Evolutionary conservation across 1,140 invertebrate species (phyloP), one percentile per base, ranked within the genome.

Genomic region (Drosophila ficusphila): DNA sequence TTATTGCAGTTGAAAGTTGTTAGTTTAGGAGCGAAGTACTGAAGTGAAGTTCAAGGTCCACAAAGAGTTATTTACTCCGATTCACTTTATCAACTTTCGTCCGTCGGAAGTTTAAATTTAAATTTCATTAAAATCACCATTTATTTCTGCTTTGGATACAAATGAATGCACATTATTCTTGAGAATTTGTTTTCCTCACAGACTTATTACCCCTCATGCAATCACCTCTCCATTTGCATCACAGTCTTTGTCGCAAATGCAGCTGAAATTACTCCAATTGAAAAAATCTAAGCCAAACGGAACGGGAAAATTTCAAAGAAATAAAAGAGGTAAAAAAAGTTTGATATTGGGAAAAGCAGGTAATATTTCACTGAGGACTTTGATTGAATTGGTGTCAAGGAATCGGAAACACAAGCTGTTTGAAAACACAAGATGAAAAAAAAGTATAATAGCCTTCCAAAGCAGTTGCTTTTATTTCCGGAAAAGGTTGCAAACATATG

Each of bases 191-290:
- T 8, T 18, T 12, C n/a, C 23, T 27, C 11, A 8, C 12, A 8
- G 12, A 18, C 14, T 29, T 67, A 47, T 52, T 33, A 27, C 42
- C 27, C 7, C 25, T 16, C 18, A 1, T 1, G 2, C 42, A 49
- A 6, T 31, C 16, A 19, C 18, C 31, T 4, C 9, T 23, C n/a
- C 33, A 47, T 34, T 18, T 48, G 21, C 29, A 48, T 31, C n/a
- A n/a, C n/a, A n/a, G n/a, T 25, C 19, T 18, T 23, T 31, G 34
- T 0, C 8, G 27, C 19, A 53, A 71, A 53, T 71, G 67, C 70
- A 71, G 33, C 48, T 48, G 48, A 72, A 74, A 62, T 72, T 74
- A 64, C 64, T 56, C 48, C 12, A 64, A 72, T 56, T 72, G 56
- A 44, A 49, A 64, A 53, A 36, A 58, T 36, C 29, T 27, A 7